Evolutionary conservation across 1,140 invertebrate genomes (phyloP).

Genomic region (Tetramorium parvispinum): DNA sequence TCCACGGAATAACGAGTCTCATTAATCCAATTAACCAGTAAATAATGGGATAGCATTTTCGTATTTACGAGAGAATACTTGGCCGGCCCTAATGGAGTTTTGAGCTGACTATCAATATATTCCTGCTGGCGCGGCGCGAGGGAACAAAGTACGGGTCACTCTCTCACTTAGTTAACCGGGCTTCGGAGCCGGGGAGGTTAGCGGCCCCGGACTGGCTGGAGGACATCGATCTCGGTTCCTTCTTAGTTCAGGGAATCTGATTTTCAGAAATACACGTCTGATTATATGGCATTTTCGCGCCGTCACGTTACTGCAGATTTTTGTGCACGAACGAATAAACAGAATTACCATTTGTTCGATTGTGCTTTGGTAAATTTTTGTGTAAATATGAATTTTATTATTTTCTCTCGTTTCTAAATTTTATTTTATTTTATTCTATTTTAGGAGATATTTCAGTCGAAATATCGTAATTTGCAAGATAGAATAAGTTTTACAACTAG

Average conservation of each 20-base stretch:
- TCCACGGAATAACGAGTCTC: slow-evolving; percentile 86
- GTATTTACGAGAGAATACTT: slow-evolving; percentile 85
- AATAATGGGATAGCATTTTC: slow-evolving; percentile 86
- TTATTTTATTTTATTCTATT: background rate
- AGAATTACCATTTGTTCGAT: background rate
- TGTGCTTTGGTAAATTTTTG: background rate
- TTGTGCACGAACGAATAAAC: background rate
- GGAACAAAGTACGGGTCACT: slow-evolving; percentile 84
- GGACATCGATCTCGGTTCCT: slow-evolving; percentile 78
- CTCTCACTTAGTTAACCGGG: slow-evolving; percentile 82
- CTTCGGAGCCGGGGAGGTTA: slow-evolving; percentile 55
- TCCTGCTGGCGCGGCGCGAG: slow-evolving; percentile 79
- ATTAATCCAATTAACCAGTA: slow-evolving; percentile 87
- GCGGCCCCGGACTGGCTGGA: slow-evolving; percentile 63
- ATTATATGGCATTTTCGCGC: background rate
- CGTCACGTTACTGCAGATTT: background rate
- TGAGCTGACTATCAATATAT: slow-evolving; percentile 87
- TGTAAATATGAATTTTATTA: background rate
- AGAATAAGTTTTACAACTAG: slow-evolving; percentile 7
- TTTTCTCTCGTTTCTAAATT: background rate
- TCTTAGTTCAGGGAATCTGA: slow-evolving; percentile 65
- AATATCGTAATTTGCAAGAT: background rate
- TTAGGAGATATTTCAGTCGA: background rate
- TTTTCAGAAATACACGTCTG: slow-evolving; percentile 56
- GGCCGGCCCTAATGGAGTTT: slow-evolving; percentile 85